phyloP scores from a whole-genome alignment of 2,113 vertebrate species.

The Cinclus mexicanus region DNA sequence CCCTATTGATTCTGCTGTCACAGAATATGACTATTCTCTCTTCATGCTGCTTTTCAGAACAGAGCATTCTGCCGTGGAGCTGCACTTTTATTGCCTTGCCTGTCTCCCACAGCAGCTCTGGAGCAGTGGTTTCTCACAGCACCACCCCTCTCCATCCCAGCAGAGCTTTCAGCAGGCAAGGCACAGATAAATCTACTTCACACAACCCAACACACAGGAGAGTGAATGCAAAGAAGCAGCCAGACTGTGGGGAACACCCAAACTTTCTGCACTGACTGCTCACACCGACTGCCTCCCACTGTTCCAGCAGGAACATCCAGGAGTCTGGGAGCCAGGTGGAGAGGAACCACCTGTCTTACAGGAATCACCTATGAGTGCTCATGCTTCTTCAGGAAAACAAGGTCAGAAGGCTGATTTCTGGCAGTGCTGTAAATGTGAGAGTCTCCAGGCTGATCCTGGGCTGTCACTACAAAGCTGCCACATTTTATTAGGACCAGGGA shows the following conservation, averaged over 20 bases:
- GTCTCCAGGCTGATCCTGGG: not conserved
- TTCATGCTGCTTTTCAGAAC: not conserved
- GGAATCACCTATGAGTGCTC: not conserved
- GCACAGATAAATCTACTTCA: not conserved
- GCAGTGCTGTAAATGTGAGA: not conserved
- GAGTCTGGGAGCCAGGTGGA: not conserved
- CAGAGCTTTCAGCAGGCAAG: not conserved
- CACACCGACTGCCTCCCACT: not conserved
- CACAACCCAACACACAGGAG: not conserved
- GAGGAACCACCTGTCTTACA: not conserved
- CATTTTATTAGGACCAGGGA: not conserved
- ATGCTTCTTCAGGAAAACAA: not conserved
- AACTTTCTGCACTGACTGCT: not conserved
- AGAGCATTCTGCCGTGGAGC: not conserved
- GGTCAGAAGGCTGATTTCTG: not conserved
- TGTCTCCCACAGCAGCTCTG: not conserved
- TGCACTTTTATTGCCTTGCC: not conserved
- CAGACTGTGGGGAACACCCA: not conserved
- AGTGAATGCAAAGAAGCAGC: not conserved
- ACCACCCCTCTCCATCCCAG: not conserved
- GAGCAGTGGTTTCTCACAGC: not conserved
- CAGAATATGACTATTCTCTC: constrained; percentile 21
- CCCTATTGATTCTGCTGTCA: constrained; percentile 37
- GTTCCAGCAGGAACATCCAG: not conserved
- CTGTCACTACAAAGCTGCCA: constrained; percentile 15